Conservation (phyloP, 2,797 vertebrate species). For the Phylloscopus collybita region DNA sequence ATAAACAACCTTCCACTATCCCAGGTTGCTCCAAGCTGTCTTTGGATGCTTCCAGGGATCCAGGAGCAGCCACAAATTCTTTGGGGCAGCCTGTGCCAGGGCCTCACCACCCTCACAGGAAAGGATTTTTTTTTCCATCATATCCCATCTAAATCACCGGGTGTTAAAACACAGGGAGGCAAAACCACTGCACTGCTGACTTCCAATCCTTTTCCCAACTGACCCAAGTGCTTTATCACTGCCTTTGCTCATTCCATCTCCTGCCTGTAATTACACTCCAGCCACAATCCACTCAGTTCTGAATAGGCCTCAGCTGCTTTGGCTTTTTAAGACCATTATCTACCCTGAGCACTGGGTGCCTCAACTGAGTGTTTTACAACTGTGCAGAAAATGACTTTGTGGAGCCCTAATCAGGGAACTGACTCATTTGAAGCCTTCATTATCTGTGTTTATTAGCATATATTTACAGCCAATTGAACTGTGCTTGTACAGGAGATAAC, state of each 20-base stretch:
- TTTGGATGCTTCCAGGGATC: neutral
- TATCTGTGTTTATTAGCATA: conserved; percentile 29
- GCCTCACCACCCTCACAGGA: neutral
- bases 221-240: neutral
- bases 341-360: neutral
- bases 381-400: neutral
- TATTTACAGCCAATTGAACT: neutral
- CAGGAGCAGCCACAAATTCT: neutral
- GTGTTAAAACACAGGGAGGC: neutral
- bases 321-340: conserved; percentile 34
- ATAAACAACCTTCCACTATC: neutral
- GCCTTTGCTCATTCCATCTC: neutral
- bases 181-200: neutral
- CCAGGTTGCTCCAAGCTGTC: neutral
- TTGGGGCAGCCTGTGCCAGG: neutral
- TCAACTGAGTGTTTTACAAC: neutral
- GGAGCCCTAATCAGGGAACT: neutral
- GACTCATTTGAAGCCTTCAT: neutral
- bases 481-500: neutral
- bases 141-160: neutral
- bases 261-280: conserved; percentile 10
- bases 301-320: conserved; percentile 4
- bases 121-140: neutral
- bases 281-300: conserved; percentile 1
- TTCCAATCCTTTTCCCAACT: neutral